Percentiles rank a stretch among this genome's conserved stretches.
These are phyloP conservation scores for Murina feae DNA, from an alignment of 2,113 vertebrate species.

Conservation along the genomic window DNA sequence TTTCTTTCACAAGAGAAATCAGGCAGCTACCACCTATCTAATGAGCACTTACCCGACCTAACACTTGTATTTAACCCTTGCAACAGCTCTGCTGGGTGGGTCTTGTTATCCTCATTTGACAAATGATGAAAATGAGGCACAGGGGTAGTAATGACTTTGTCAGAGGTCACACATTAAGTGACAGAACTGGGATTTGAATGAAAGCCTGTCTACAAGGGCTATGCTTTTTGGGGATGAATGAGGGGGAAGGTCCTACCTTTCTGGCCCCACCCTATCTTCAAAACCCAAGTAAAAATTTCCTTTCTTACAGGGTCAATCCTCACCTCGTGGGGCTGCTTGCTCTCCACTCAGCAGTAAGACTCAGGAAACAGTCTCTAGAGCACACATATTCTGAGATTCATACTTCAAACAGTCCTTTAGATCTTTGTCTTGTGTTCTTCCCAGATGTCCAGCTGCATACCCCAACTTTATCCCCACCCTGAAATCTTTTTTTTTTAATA, in stretches of 20 bases:
- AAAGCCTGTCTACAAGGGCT: background rate
- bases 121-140: background rate
- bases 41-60: background rate
- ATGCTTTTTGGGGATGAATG: background rate
- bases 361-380: background rate
- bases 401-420: background rate
- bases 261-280: background rate
- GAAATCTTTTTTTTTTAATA: no score
- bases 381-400: background rate
- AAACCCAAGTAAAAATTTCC: background rate
- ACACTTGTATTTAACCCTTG: background rate
- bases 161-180: background rate
- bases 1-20: background rate
- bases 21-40: background rate
- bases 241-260: background rate
- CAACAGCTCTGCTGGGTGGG: background rate
- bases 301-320: background rate
- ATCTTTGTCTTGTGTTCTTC: background rate
- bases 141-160: background rate
- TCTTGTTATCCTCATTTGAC: background rate
- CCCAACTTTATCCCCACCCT: background rate
- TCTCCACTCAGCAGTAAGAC: background rate
- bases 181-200: background rate
- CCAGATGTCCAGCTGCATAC: background rate
- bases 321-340: background rate